Percentiles rank a stretch among this genome's conserved stretches.
Evolutionary conservation across 1,140 invertebrate species (phyloP).

Genomic region (Hyles vespertilio): DNA sequence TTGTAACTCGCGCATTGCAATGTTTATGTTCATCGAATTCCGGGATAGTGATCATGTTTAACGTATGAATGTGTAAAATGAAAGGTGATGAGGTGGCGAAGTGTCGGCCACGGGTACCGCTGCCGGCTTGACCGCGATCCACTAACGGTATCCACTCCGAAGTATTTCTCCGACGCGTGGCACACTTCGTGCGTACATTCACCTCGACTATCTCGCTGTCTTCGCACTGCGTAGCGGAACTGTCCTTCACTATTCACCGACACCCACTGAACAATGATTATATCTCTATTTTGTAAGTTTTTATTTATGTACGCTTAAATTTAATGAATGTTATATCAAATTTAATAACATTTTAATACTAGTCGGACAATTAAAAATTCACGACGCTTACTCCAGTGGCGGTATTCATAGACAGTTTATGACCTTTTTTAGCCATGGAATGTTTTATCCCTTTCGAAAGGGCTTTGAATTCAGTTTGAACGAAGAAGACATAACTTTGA

Average conservation of each 20-base stretch:
- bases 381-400: no score
- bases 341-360: no score
- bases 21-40: neutral
- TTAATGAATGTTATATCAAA: no score
- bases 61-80: conserved; percentile 12
- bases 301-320: neutral
- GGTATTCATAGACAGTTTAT: no score
- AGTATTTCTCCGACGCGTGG: conserved; percentile 70
- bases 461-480: no score
- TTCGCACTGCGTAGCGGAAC: conserved; percentile 27
- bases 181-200: conserved; percentile 73
- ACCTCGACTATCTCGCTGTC: conserved; percentile 59
- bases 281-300: no score
- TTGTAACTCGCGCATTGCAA: neutral
- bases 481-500: no score
- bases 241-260: neutral
- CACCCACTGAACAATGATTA: neutral
- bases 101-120: conserved; percentile 46
- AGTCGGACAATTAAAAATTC: no score
- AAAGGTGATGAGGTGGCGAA: conserved; percentile 28
- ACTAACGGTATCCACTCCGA: conserved; percentile 71
- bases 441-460: no score
- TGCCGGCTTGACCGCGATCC: conserved; percentile 69
- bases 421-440: no score
- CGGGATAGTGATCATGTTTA: neutral